Evolutionary conservation across 2,797 vertebrate genomes (phyloP).

Genomic region (Scomberomorus guttatus): DNA sequence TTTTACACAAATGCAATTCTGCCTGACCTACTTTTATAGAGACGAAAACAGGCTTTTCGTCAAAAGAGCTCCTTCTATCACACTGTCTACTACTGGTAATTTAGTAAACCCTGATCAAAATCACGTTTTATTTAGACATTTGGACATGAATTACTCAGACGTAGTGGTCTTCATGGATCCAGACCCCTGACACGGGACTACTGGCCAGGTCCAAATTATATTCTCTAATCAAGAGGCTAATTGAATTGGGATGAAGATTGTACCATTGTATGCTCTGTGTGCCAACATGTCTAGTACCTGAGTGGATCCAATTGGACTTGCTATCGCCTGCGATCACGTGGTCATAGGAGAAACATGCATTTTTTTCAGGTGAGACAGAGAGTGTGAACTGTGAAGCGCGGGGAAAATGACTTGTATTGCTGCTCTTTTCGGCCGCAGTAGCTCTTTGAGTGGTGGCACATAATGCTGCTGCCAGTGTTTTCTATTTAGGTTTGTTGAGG

Average conservation of each 20-base stretch:
- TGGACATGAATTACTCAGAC: not conserved
- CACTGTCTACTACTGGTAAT: not conserved
- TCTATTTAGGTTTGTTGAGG: not conserved
- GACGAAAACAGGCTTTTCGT: constrained; percentile 19
- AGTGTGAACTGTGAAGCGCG: not conserved
- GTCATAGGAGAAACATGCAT: not conserved
- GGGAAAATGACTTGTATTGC: not conserved
- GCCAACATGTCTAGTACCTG: not conserved
- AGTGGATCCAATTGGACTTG: not conserved
- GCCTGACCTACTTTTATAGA: constrained; percentile 47
- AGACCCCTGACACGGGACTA: not conserved
- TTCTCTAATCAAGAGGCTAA: not conserved
- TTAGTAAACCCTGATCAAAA: constrained; percentile 5
- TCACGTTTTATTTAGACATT: not conserved
- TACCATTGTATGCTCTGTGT: not conserved
- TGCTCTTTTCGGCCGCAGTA: not conserved
- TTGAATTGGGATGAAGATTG: no score
- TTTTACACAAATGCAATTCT: constrained; percentile 37
- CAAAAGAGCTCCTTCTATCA: constrained; percentile 23
- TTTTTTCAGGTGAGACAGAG: not conserved
- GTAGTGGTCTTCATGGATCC: not conserved
- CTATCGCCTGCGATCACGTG: not conserved
- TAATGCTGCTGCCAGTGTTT: not conserved
- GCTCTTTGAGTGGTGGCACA: not conserved
- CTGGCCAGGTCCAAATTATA: not conserved